Conservation (phyloP, 2,888 invertebrate species). For the Glaucopsyche alexis region DNA sequence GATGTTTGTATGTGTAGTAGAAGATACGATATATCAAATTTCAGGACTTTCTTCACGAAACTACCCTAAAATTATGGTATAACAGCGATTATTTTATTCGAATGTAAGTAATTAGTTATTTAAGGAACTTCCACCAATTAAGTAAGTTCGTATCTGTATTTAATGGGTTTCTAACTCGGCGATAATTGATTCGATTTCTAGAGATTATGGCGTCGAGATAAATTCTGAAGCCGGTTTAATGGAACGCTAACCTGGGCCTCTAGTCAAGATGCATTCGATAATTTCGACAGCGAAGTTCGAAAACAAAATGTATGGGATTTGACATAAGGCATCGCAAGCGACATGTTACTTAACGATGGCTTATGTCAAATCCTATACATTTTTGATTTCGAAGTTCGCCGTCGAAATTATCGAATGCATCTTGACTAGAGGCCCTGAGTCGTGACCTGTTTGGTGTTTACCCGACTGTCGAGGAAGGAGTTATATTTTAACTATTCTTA, state of each 20-base stretch:
- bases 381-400: too few species aligned
- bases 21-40: neutral
- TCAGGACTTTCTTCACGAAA: neutral
- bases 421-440: too few species aligned
- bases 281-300: too few species aligned
- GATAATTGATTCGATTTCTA: slow-evolving; percentile 18
- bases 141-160: slow-evolving; percentile 15
- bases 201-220: slow-evolving; percentile 6
- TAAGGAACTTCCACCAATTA: slow-evolving; percentile 2
- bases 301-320: too few species aligned
- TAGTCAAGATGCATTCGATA: too few species aligned
- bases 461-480: neutral
- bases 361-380: too few species aligned
- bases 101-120: neutral
- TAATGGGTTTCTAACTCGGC: slow-evolving; percentile 18
- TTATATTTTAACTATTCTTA: neutral
- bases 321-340: too few species aligned
- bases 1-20: neutral
- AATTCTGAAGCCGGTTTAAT: slow-evolving; percentile 7
- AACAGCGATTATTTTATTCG: neutral
- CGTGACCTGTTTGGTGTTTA: neutral
- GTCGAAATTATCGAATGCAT: too few species aligned
- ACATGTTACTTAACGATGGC: too few species aligned
- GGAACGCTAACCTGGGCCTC: neutral
- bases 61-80: neutral